phyloP scores from a whole-genome alignment of 2,797 vertebrate genomes.

The Masticophis lateralis region DNA sequence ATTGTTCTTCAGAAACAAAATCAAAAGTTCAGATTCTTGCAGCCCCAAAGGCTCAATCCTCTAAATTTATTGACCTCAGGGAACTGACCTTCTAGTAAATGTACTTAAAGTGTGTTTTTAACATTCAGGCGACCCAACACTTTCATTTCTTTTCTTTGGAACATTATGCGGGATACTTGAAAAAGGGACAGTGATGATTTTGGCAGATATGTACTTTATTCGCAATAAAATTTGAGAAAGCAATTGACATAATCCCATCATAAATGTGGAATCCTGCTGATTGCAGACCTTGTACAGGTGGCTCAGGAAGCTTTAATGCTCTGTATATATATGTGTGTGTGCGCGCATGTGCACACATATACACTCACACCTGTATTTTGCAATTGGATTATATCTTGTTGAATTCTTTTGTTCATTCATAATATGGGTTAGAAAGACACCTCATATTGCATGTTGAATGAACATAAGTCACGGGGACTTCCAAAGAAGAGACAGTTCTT shows the following conservation, averaged over 20 bases:
- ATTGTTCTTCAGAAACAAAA: neutral
- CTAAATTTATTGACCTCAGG: neutral
- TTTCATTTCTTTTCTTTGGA: neutral
- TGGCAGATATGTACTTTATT: neutral
- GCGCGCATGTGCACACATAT: too few species aligned
- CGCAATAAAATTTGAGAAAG: neutral
- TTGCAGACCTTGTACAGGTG: neutral
- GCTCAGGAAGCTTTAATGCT: neutral
- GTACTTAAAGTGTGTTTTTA: neutral
- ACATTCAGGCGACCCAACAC: neutral
- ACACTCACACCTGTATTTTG: neutral
- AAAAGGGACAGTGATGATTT: neutral
- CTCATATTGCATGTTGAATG: neutral
- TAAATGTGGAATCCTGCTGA: neutral
- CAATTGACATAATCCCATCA: too few species aligned
- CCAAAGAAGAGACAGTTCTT: neutral
- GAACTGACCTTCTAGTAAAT: neutral
- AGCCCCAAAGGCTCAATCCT: neutral
- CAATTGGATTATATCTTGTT: neutral
- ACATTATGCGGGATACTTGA: neutral
- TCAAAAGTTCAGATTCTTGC: neutral
- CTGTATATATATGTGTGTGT: neutral
- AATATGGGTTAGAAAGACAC: neutral
- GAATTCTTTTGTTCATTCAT: slow-evolving; percentile 3
- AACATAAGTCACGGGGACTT: neutral